phyloP scores from a whole-genome alignment of 2,888 invertebrate species.

The Eilema sororculum region DNA sequence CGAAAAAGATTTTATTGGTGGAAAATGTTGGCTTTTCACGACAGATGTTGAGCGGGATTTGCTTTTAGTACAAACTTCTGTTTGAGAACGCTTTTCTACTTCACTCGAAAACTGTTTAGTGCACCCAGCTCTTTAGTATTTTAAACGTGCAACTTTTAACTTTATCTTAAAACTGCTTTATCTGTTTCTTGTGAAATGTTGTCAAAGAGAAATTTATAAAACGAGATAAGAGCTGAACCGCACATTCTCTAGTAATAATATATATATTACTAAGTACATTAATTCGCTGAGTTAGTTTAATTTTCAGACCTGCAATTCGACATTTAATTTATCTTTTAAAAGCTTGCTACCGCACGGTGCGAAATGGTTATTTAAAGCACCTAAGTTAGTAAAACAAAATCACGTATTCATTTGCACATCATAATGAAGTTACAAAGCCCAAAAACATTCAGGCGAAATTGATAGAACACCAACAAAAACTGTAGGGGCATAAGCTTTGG shows the following conservation, averaged over 20 bases:
- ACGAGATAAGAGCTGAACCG: conserved; percentile 39
- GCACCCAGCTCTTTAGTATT: conserved; percentile 56
- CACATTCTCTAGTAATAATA: conserved; percentile 77
- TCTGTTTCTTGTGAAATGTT: conserved; percentile 28
- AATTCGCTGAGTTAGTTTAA: not conserved
- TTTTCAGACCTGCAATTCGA: conserved; percentile 5
- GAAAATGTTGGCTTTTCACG: conserved; percentile 69
- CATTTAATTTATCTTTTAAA: conserved; percentile 3
- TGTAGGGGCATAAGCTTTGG: conserved; percentile 67
- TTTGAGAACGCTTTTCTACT: conserved; percentile 68
- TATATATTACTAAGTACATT: conserved; percentile 8
- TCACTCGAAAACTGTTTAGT: conserved; percentile 62
- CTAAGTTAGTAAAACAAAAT: conserved; percentile 30
- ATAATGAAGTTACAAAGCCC: conserved; percentile 49
- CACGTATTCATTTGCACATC: conserved; percentile 44
- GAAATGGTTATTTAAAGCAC: not conserved
- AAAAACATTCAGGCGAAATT: conserved; percentile 60
- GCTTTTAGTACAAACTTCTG: conserved; percentile 69
- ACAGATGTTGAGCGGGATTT: conserved; percentile 77
- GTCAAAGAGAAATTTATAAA: conserved; percentile 15
- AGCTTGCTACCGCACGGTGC: not conserved
- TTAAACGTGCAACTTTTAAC: conserved; percentile 61
- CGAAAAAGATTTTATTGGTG: conserved; percentile 80
- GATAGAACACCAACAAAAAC: conserved; percentile 76
- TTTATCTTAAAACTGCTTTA: conserved; percentile 47